Evolutionary conservation across 2,113 vertebrate species (phyloP).

Genomic region (Mus musculus): GRCm39 chr4:25169001-25169500

Average conservation of each 20-base stretch:
- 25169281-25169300: no score
- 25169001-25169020: not conserved
- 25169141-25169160: not conserved
- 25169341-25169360: not conserved
- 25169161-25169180: not conserved
- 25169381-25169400: not conserved
- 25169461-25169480: no score
- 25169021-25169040: not conserved
- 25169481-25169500: not conserved
- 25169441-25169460: not conserved
- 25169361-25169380: no score
- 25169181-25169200: not conserved
- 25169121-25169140: not conserved
- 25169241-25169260: not conserved
- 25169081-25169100: not conserved
- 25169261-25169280: not conserved
- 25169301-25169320: not conserved
- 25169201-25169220: not conserved
- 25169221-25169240: not conserved
- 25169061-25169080: not conserved
- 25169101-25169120: not conserved
- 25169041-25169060: not conserved
- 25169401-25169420: not conserved
- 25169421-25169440: not conserved
- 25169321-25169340: not conserved